These are phyloP conservation scores for Perca fluviatilis DNA, from an alignment of 2,113 vertebrate genomes.

Conservation along the genomic window DNA sequence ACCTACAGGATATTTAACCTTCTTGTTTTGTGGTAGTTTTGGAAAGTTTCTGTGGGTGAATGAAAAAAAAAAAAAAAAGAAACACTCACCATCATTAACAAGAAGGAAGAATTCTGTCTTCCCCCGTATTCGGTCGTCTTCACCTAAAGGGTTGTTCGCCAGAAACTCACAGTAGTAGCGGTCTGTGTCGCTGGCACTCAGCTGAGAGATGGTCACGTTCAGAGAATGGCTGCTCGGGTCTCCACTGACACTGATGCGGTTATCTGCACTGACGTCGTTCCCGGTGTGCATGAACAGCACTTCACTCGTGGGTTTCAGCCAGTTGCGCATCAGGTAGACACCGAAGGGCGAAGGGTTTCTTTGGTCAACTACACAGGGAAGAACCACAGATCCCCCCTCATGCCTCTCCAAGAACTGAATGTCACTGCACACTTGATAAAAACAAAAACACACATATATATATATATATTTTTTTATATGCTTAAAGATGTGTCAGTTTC, in stretches of 20 bases:
- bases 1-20: background rate
- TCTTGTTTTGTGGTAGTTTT: background rate
- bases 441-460: background rate
- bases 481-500: background rate
- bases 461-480: no score
- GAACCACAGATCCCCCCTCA: constrained; percentile 61
- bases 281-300: constrained; percentile 60
- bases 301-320: background rate
- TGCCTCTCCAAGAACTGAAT: constrained; percentile 56
- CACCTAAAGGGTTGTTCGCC: fast-evolving
- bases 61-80: background rate
- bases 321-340: constrained; percentile 70
- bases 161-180: constrained; percentile 78
- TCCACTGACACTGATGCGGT: constrained; percentile 52
- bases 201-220: constrained; percentile 71
- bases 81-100: constrained; percentile 70
- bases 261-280: fast-evolving
- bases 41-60: no score
- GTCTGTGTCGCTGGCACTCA: constrained; percentile 73
- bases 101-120: constrained; percentile 71
- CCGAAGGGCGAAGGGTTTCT: background rate
- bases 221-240: constrained; percentile 27
- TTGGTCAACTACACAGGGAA: constrained; percentile 49
- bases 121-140: background rate
- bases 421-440: constrained; percentile 38